A percentile compares a stretch with the other conserved stretches of the same genome.
Conservation (phyloP, 2,888 invertebrate genomes). For the Diaperis boleti region DNA sequence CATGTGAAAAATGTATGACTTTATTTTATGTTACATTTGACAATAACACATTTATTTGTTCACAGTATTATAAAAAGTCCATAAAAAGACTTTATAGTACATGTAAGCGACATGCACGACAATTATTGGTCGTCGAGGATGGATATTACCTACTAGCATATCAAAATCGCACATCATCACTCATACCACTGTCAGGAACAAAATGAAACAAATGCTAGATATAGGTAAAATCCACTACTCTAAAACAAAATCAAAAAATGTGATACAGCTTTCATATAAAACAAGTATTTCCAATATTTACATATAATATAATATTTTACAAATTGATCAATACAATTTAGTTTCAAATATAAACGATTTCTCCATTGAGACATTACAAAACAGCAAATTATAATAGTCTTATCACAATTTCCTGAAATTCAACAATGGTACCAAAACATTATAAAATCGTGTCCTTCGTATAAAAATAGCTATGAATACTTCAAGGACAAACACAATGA, state of each 20-base stretch:
- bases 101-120: conserved; percentile 61
- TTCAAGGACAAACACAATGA: conserved; percentile 48
- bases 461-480: conserved; percentile 54
- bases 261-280: conserved; percentile 56
- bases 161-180: conserved; percentile 2
- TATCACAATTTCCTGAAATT: conserved; percentile 65
- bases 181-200: too few relatives aligned
- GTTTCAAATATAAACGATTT: conserved; percentile 64
- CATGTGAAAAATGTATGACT: conserved; percentile 54
- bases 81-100: conserved; percentile 56
- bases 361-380: conserved; percentile 53
- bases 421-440: conserved; percentile 55
- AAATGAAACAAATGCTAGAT: conserved; percentile 38
- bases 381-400: conserved; percentile 54
- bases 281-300: conserved; percentile 60
- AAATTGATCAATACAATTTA: conserved; percentile 61
- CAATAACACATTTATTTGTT: conserved; percentile 57
- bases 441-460: conserved; percentile 48
- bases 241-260: conserved; percentile 49
- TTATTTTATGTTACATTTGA: conserved; percentile 58
- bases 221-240: conserved; percentile 54
- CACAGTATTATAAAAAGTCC: conserved; percentile 56
- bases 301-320: conserved; percentile 58
- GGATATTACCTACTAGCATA: conserved; percentile 58
- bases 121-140: conserved; percentile 60